Evolutionary conservation across 2,113 vertebrate species (phyloP).

Genomic region (Pithys albifrons): DNA sequence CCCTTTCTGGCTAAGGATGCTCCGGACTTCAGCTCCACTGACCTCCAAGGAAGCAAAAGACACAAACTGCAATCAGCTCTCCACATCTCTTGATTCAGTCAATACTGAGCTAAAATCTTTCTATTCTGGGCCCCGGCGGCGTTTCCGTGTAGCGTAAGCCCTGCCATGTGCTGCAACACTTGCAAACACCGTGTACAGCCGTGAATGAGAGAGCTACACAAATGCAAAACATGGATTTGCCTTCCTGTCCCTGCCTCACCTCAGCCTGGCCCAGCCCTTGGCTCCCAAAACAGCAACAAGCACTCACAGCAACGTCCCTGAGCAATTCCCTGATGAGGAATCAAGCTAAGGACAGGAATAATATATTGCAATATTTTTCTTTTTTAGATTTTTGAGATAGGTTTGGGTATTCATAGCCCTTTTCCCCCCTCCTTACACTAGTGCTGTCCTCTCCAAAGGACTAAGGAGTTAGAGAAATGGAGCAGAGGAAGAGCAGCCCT

Average conservation of each 20-base stretch:
- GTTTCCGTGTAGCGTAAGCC: conserved; percentile 19
- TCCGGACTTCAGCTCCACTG: neutral
- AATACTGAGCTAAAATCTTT: conserved; percentile 45
- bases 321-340: neutral
- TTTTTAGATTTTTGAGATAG: neutral
- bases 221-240: conserved; percentile 31
- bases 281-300: neutral
- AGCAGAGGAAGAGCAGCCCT: neutral
- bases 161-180: conserved; percentile 49
- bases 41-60: neutral
- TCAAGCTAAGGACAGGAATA: neutral
- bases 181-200: conserved; percentile 7
- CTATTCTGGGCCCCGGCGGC: conserved; percentile 33
- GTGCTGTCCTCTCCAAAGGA: neutral
- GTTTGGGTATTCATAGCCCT: neutral
- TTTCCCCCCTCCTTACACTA: neutral
- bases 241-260: conserved; percentile 44
- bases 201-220: conserved; percentile 39
- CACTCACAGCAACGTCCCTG: accelerated
- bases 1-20: neutral
- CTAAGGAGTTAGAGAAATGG: neutral
- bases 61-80: conserved; percentile 13
- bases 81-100: conserved; percentile 37
- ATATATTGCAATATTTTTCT: neutral
- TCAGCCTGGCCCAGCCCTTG: neutral